Evolutionary conservation across 2,113 vertebrate species (phyloP).

Genomic region (Hoplias malabaricus): DNA sequence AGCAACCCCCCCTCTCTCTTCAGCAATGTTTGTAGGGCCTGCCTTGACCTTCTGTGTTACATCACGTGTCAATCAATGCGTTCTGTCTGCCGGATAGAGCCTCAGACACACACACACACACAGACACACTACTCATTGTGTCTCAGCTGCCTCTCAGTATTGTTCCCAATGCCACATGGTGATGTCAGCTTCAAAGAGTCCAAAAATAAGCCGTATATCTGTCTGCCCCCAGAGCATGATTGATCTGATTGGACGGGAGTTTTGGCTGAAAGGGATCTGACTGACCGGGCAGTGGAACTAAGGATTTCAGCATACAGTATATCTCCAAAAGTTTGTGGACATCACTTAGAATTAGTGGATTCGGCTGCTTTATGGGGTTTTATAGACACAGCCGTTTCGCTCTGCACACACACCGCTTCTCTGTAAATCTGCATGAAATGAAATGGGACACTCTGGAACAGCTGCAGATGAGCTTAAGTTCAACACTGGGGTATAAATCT

Average conservation of each 20-base stretch:
- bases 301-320: too few species aligned
- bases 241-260: not conserved
- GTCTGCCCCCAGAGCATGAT: not conserved
- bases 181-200: constrained; percentile 3
- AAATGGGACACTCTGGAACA: too few species aligned
- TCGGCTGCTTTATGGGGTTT: not conserved
- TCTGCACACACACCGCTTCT: too few species aligned
- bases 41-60: constrained; percentile 36
- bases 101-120: constrained; percentile 6
- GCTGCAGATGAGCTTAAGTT: too few species aligned
- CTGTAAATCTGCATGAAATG: too few species aligned
- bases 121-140: constrained; percentile 7
- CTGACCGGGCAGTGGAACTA: not conserved
- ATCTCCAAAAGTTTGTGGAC: too few species aligned
- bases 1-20: not conserved
- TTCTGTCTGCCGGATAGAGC: not conserved
- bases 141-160: not conserved
- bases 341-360: too few species aligned
- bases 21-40: constrained; percentile 15
- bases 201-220: constrained; percentile 22
- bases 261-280: not conserved
- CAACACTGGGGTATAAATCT: too few species aligned
- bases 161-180: not conserved
- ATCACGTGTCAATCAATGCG: constrained; percentile 8
- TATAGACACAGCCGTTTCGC: too few species aligned